Base-by-base conservation (phyloP, 2,113 vertebrate genomes). In the Sebastes fasciatus region DNA sequence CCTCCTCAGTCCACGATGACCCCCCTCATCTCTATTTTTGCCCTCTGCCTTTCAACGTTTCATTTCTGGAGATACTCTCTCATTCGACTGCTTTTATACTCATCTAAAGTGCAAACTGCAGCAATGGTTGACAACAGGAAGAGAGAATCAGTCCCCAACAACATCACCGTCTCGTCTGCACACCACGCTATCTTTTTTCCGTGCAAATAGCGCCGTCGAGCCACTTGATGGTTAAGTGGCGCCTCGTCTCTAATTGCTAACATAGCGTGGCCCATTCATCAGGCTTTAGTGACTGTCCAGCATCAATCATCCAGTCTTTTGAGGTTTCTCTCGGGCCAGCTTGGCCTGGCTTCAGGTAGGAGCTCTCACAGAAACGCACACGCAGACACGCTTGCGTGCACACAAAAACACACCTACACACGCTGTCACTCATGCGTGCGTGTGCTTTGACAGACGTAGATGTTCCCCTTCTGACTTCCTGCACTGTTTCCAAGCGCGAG, bases 191-290 rank as follows among this genome's bases (percentile, higher is more conserved):
- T 74, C 80, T 79, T 76, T 49, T 85, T 79, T 83, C 80, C 46
- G 43, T 74, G 60, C 73, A 77, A 79, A 84, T 17, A 49, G 34
- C 19, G 42, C 60, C 79, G 52, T 83, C 75, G 51, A 86, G 79
- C 73, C 72, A 67, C 80, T 90, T 85, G 88, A 85, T 86, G 86
- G 82, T 91, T 85, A 88, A 86, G 83, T 89, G 87, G 86, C 26
- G 80, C 82, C 83, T 88, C 19, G 67, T 80, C 80, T 88, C 72
- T 91, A 85, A 89, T 91, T 91, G 73, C 88, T 80, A 86, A 86
- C 80, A 78, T 74, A 91, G 77, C 68, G 61, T 76, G 69, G 84
- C 73, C 75, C 80, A 91, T 93, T 90, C 80, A 89, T 93, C 90
- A 90, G 89, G 73, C 80, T 80, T 34, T 42, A 86, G 85, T 43